These are phyloP conservation scores for Vanacampus margaritifer DNA, from an alignment of 2,113 vertebrate genomes.

Conservation along the genomic window DNA sequence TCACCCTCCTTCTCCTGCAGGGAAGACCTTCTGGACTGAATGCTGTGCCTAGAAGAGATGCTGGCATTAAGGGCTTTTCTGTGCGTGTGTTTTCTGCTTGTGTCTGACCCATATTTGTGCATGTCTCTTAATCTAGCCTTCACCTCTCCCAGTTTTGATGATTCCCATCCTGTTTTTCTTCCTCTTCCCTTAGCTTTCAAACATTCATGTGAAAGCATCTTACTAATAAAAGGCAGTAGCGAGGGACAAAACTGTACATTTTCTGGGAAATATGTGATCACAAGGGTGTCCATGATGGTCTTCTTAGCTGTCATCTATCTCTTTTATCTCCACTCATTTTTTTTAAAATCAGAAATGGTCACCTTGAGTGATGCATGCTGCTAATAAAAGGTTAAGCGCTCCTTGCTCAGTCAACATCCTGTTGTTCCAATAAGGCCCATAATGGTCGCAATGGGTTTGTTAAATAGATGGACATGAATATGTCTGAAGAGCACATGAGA, in stretches of 20 bases:
- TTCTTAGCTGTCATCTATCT: neutral
- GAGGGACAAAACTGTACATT: constrained; percentile 14
- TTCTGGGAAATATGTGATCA: no score
- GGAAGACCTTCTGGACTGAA: constrained; percentile 63
- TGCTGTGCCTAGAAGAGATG: constrained; percentile 53
- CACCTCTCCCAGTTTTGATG: constrained; percentile 35
- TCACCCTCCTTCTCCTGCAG: constrained; percentile 54
- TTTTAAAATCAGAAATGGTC: constrained; percentile 15
- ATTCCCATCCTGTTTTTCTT: constrained; percentile 27
- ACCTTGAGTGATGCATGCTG: constrained; percentile 14
- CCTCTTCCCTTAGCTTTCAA: constrained; percentile 9
- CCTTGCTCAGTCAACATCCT: constrained; percentile 29
- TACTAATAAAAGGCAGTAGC: neutral
- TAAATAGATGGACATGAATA: neutral
- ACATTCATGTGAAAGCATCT: neutral
- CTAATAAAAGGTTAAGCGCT: constrained; percentile 46
- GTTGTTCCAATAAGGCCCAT: constrained; percentile 11
- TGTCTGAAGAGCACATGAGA: neutral
- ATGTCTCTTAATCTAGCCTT: constrained; percentile 43
- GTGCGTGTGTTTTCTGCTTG: constrained; percentile 25
- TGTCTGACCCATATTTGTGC: constrained; percentile 39
- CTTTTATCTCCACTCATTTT: constrained; percentile 9
- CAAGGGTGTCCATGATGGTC: no score
- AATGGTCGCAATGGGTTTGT: neutral
- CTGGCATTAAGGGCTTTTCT: constrained; percentile 50